phyloP scores from a whole-genome alignment of 2,113 vertebrate species.

The Cavia aperea region DNA sequence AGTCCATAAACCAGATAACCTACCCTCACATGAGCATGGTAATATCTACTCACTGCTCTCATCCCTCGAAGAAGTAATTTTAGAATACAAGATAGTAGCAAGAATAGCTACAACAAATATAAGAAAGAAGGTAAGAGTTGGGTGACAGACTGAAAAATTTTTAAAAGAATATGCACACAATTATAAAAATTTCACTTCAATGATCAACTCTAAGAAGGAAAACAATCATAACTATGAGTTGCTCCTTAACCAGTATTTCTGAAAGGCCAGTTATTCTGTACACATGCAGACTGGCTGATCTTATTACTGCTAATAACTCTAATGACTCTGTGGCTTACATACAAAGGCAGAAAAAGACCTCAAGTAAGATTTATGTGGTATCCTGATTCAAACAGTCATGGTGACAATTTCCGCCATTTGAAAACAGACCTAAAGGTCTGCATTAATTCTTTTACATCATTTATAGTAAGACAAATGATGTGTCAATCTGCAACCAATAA shows the following conservation, averaged over 20 bases:
- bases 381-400: neutral
- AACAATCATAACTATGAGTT: neutral
- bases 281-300: slow-evolving; percentile 17
- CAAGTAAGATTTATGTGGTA: neutral
- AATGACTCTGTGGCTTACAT: neutral
- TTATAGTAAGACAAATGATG: neutral
- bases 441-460: neutral
- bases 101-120: neutral
- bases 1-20: neutral
- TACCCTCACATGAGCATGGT: neutral
- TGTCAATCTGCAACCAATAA: slow-evolving; percentile 13
- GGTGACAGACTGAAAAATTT: neutral
- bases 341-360: slow-evolving; percentile 40
- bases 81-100: neutral
- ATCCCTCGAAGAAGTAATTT: neutral
- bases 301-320: neutral
- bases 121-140: neutral
- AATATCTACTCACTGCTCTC: neutral
- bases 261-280: slow-evolving; percentile 14
- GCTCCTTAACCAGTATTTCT: neutral
- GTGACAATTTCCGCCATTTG: neutral
- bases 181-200: neutral
- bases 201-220: neutral
- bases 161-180: neutral
- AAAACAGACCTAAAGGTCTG: neutral